phyloP scores from a whole-genome alignment of 1,140 invertebrate species.

The Linepithema humile region DNA sequence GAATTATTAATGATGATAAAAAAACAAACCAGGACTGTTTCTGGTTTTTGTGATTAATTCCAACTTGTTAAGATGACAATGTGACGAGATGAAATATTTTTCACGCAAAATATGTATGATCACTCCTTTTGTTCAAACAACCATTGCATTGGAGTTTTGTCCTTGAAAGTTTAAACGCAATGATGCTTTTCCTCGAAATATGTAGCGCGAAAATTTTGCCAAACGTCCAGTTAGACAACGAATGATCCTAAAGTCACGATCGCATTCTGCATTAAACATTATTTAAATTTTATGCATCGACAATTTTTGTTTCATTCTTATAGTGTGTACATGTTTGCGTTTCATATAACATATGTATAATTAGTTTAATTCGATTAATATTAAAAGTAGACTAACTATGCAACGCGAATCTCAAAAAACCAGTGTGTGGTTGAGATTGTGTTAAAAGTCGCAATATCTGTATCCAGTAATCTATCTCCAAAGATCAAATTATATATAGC shows the following conservation, averaged over 20 bases:
- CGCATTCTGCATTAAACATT: neutral
- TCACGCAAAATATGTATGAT: neutral
- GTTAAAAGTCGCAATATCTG: conserved; percentile 35
- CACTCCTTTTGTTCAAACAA: neutral
- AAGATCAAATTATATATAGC: conserved; percentile 71
- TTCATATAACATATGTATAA: neutral
- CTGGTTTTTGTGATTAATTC: conserved; percentile 25
- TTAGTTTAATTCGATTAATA: neutral
- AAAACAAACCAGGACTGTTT: conserved; percentile 24
- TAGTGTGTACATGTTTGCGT: neutral
- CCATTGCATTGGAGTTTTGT: neutral
- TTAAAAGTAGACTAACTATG: neutral
- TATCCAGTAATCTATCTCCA: conserved; percentile 79
- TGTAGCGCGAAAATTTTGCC: conserved; percentile 8
- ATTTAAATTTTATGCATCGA: neutral
- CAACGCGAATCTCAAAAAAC: neutral
- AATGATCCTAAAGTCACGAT: neutral
- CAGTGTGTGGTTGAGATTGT: neutral
- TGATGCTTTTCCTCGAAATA: neutral
- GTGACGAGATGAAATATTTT: conserved; percentile 19
- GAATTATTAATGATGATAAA: conserved; percentile 42
- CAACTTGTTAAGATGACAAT: conserved; percentile 33
- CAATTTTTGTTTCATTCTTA: neutral
- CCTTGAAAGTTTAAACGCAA: neutral
- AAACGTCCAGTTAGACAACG: neutral